Percentiles rank a stretch among this genome's conserved stretches.
phyloP scores from a whole-genome alignment of 2,113 vertebrate genomes.

The Phalacrocorax aristotelis region DNA sequence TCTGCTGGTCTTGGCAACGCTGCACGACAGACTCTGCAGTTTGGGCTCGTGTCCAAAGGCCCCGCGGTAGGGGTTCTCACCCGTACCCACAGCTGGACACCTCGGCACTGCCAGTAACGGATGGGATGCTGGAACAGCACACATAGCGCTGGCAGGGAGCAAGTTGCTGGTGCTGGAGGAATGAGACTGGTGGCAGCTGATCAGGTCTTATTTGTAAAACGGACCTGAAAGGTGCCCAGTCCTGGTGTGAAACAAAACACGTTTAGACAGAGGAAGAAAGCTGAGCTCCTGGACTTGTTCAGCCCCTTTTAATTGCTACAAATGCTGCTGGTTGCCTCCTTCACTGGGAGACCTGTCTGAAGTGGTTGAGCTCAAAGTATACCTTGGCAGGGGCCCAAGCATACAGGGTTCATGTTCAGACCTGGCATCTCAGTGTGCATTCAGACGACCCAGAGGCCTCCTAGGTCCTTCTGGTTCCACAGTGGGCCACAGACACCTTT shows the following conservation, averaged over 20 bases:
- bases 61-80: accelerated
- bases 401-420: background rate
- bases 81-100: background rate
- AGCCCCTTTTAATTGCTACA: background rate
- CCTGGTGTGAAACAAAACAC: background rate
- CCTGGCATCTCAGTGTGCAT: background rate
- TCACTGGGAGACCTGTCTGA: background rate
- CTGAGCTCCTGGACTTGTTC: background rate
- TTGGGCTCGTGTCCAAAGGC: background rate
- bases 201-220: accelerated
- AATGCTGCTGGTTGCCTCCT: background rate
- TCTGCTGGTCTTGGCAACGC: background rate
- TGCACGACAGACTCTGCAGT: accelerated
- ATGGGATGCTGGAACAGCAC: background rate
- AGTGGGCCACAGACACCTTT: background rate
- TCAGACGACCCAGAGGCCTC: background rate
- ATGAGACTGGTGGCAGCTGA: background rate
- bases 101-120: background rate
- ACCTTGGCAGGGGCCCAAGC: background rate
- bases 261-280: background rate
- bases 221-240: background rate
- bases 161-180: background rate
- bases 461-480: background rate
- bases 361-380: background rate
- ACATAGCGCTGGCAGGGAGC: background rate